Evolutionary conservation across 2,113 vertebrate genomes (phyloP).

Genomic region (Toxotes chatareus): DNA sequence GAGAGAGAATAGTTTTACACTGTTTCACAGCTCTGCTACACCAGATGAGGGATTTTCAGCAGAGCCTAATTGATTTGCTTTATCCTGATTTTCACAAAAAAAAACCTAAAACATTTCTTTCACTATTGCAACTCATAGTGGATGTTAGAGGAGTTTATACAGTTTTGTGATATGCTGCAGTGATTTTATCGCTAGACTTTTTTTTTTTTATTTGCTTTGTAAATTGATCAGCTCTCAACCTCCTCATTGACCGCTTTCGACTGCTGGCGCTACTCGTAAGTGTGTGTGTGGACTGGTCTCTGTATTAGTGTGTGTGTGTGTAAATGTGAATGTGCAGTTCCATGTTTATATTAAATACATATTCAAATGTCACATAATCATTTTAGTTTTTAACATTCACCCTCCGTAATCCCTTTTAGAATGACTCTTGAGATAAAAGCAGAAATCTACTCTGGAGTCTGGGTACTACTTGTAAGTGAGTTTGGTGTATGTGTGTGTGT

Average conservation of each 20-base stretch:
- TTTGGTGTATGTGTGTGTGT: neutral
- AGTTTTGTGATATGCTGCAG: constrained; percentile 16
- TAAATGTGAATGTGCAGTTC: constrained; percentile 19
- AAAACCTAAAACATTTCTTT: constrained; percentile 28
- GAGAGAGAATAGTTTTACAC: constrained; percentile 72
- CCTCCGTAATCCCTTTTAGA: constrained; percentile 30
- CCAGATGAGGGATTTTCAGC: constrained; percentile 64
- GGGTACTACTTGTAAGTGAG: constrained; percentile 16
- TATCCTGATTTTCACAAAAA: constrained; percentile 41
- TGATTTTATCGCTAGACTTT: constrained; percentile 34
- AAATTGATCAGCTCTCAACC: constrained; percentile 53
- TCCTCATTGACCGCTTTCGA: constrained; percentile 33
- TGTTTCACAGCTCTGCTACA: constrained; percentile 69
- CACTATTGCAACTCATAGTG: neutral
- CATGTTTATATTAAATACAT: constrained; percentile 40
- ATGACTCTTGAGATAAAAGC: constrained; percentile 42
- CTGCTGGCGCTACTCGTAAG: neutral
- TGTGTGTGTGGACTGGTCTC: constrained; percentile 31
- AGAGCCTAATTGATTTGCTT: constrained; percentile 74
- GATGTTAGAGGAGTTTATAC: constrained; percentile 32
- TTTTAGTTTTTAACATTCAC: constrained; percentile 39
- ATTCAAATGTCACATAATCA: constrained; percentile 50
- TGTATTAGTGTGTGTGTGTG: constrained; percentile 3
- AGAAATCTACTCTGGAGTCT: constrained; percentile 7
- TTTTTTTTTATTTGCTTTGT: constrained; percentile 38